These are phyloP conservation scores for Eulacestoma nigropectus DNA, from an alignment of 2,113 vertebrate genomes.

Conservation along the genomic window DNA sequence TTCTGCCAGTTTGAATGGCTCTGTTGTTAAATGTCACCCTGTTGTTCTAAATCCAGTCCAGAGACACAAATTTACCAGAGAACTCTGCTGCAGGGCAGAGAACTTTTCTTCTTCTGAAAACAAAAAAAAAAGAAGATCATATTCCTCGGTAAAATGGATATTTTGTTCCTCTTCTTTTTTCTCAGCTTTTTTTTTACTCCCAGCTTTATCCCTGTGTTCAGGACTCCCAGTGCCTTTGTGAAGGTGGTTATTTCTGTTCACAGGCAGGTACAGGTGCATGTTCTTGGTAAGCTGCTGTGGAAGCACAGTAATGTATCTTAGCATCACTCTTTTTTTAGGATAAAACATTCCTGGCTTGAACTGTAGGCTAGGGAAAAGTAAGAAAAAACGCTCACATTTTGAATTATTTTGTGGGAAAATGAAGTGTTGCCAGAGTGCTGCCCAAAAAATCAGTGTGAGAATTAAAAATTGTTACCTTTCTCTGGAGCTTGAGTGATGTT, in stretches of 20 bases:
- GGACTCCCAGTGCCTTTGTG: not conserved
- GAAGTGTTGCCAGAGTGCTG: not conserved
- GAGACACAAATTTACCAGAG: not conserved
- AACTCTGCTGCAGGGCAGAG: not conserved
- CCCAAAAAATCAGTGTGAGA: not conserved
- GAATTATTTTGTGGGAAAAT: not conserved
- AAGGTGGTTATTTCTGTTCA: not conserved
- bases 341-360: not conserved
- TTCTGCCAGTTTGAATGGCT: not conserved
- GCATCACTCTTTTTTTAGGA: not conserved
- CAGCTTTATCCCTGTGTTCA: not conserved
- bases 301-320: not conserved
- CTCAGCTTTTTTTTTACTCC: not conserved
- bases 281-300: not conserved
- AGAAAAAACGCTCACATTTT: not conserved
- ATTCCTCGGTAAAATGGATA: not conserved
- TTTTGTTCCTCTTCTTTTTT: not conserved
- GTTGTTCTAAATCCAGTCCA: not conserved
- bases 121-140: not conserved
- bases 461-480: not conserved
- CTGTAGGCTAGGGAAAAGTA: not conserved
- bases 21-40: not conserved
- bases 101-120: not conserved
- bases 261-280: not conserved
- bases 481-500: not conserved